Evolutionary conservation across 1,140 invertebrate genomes (phyloP), one percentile per base, ranked within the genome.

Genomic region (Plutomurus gul): DNA sequence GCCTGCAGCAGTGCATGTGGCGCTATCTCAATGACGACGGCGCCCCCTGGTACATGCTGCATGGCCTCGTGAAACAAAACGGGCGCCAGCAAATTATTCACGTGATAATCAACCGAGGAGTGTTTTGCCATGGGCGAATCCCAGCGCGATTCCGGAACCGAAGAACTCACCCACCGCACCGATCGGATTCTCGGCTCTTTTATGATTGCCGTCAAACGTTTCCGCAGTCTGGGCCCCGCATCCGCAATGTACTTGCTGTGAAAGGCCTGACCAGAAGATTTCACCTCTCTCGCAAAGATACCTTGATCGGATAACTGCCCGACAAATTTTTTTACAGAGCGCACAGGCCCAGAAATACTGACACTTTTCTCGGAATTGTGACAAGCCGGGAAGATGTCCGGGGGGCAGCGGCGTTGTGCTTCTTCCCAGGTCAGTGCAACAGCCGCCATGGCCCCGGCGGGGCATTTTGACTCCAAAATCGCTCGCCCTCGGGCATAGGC

Each of bases 81-180:
- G 20, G 94, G 91, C 76, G 85, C 87, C 20, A 80, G 85, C 22
- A 90, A 85, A 84, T 90, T 91, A 85, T 90, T 90, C 4, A 73
- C 43, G 86, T 97, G 95, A 87, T 99, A 99, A 22, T 93, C 94
- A 5, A 95, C 92, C 49, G 95, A 97, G 43, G 94, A 96, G 96
- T 74, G 91, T 88, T 92, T 90, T 0, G 96, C 94, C 83, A 95
- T 84, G 0, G 93, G 89, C 0, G 91, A 90, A 27, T 89, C 87
- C 95, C 95, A 97, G 16, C 91, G 88, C 0, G 88, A 87, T 86
- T 96, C 92, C 0, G 95, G 94, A 81, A 99, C 93, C 11, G 96
- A 98, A 13, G 94, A 93, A 79, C 95, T 96, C 30, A 99, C 89
- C 97, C 97, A 99, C 78, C 91, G 91, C 0, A 89, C 83, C 3